Evolutionary conservation across 2,888 invertebrate species (phyloP), one percentile per base, ranked within the genome.

Genomic region (Trichopria drosophilae): DNA sequence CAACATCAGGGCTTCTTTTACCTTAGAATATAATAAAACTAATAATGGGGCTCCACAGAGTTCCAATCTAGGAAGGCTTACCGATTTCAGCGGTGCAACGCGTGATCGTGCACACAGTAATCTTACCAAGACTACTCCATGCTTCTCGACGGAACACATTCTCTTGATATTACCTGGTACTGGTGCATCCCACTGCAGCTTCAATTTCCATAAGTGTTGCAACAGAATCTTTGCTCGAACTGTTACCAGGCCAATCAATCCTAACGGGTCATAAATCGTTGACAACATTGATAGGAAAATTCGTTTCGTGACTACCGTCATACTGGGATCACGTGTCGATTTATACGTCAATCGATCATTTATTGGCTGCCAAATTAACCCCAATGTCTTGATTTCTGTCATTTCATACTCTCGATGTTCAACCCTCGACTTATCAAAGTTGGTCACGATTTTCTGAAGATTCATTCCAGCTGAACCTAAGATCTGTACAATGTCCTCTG

Each of bases 101-200:
- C 53, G 29, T 2, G 53, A 59, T 22, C 57, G 55, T 2, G 58
- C 39, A 31, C 55, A 58, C 7, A 61, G n/a, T n/a, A 55, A 20
- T 24, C 12, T 22, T 7, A 42, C 16, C 7, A 28, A 20, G 1
- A 29, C 15, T 18, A 18, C 20, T 5, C 29, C 34, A 7, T 24
- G 13, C 16, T 26, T n/a, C 4, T 40, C 43, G 4, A 32, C 18
- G 13, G 37, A 20, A 4, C 55, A 20, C 10, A 46, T n/a, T n/a
- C n/a, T 26, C 9, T 9, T 13, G 6, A 53, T 31, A 4, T 47
- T 41, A 3, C 19, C 20, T 12, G 53, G 53, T 15, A 53, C 5
- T 4, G 56, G 51, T 24, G 46, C 48, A 26, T 56, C 53, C 47
- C 53, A 55, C 7, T 42, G 34, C 3, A 54, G 6, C 20, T 52